Conservation (phyloP, 2,113 vertebrate genomes). For the Tretioscincus oriximinensis region DNA sequence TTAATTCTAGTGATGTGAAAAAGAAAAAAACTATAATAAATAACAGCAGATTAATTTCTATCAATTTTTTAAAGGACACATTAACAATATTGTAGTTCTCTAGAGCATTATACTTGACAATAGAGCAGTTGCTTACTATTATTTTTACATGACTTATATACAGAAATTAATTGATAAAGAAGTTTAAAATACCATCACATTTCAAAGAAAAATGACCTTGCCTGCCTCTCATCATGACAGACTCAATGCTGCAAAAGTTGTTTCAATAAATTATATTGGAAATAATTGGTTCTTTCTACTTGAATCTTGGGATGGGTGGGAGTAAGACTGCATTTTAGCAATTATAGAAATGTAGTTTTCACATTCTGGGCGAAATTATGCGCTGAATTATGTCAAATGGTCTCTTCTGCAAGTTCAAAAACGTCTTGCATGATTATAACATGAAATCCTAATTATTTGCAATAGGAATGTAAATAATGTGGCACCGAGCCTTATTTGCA, state of each 20-base stretch:
- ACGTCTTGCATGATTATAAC: conserved; percentile 56
- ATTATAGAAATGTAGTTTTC: conserved; percentile 26
- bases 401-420: conserved; percentile 61
- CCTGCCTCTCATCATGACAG: conserved; percentile 46
- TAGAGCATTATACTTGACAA: background rate
- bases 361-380: conserved; percentile 47
- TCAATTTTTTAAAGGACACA: background rate
- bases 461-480: conserved; percentile 73
- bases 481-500: conserved; percentile 71
- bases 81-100: background rate
- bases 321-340: conserved; percentile 43
- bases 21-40: too few species aligned
- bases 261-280: conserved; percentile 62
- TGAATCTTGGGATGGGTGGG: background rate
- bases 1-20: background rate
- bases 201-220: conserved; percentile 62
- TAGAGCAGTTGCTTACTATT: conserved; percentile 46
- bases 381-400: conserved; percentile 53
- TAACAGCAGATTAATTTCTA: background rate
- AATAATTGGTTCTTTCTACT: conserved; percentile 54
- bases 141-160: conserved; percentile 49
- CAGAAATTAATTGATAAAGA: conserved; percentile 57
- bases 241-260: conserved; percentile 58
- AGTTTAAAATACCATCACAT: conserved; percentile 61
- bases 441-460: conserved; percentile 72